phyloP scores from a whole-genome alignment of 2,888 invertebrate species.

The Polymixis lichenea region DNA sequence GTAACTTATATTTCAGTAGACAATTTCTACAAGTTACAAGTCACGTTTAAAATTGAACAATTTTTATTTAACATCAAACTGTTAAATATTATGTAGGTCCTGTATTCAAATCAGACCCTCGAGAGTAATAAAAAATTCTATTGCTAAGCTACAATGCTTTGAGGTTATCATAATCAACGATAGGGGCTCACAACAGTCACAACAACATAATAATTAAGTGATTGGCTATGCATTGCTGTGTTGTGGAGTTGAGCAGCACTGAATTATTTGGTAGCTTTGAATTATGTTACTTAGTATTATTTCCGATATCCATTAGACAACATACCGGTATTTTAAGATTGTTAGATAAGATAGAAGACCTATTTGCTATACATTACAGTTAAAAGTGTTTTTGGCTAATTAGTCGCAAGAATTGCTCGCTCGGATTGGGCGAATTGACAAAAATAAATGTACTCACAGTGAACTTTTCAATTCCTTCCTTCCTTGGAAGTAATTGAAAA shows the following conservation, averaged over 20 bases:
- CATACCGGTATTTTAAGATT: background rate
- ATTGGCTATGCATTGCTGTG: slow-evolving; percentile 33
- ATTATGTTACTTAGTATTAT: slow-evolving; percentile 29
- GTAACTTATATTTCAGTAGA: too few relatives aligned
- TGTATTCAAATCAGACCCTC: background rate
- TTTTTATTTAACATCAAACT: background rate
- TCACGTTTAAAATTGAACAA: background rate
- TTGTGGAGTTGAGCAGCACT: slow-evolving; percentile 21
- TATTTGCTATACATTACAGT: background rate
- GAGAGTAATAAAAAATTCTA: background rate
- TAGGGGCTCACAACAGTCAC: slow-evolving; percentile 21
- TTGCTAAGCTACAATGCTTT: background rate
- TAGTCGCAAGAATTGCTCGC: too few relatives aligned
- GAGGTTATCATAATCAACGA: slow-evolving; percentile 26
- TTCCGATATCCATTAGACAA: slow-evolving; percentile 24
- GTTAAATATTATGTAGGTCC: background rate
- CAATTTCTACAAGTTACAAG: background rate
- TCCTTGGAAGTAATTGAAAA: too few relatives aligned
- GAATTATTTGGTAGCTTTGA: slow-evolving; percentile 31
- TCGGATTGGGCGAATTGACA: too few relatives aligned
- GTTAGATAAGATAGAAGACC: background rate
- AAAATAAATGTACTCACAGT: too few relatives aligned
- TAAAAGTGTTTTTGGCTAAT: too few relatives aligned
- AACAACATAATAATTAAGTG: slow-evolving; percentile 35
- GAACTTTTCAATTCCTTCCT: too few relatives aligned